Conservation (phyloP, 2,113 vertebrate genomes). For the Hymenochirus boettgeri region DNA sequence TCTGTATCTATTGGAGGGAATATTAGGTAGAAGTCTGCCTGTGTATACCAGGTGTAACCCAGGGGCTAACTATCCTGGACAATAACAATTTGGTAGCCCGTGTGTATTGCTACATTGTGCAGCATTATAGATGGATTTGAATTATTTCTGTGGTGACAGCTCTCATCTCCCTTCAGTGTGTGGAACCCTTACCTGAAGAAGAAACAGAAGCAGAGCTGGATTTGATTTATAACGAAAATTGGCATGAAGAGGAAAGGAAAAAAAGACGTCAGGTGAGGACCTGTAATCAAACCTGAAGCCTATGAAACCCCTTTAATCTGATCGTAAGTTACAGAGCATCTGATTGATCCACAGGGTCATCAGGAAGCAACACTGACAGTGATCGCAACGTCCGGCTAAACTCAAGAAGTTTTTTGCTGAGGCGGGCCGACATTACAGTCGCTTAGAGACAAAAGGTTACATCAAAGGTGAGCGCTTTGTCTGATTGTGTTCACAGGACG, state of each 20-base stretch:
- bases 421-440: slow-evolving; percentile 82
- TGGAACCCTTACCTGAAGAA: slow-evolving; percentile 57
- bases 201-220: slow-evolving; percentile 53
- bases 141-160: too few relatives aligned
- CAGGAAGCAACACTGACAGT: slow-evolving; percentile 43
- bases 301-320: too few relatives aligned
- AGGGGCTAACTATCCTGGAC: too few relatives aligned
- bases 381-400: slow-evolving; percentile 77
- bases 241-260: slow-evolving; percentile 55
- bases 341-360: neutral
- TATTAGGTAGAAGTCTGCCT: too few relatives aligned
- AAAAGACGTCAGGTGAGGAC: slow-evolving; percentile 56
- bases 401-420: slow-evolving; percentile 79
- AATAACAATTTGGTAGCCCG: too few relatives aligned
- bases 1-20: too few relatives aligned
- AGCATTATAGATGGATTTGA: too few relatives aligned
- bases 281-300: too few relatives aligned
- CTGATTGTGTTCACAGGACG: neutral
- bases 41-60: too few relatives aligned
- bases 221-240: slow-evolving; percentile 64
- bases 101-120: too few relatives aligned
- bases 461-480: slow-evolving; percentile 66
- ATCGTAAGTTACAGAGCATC: too few relatives aligned
- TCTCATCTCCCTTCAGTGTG: slow-evolving; percentile 43
- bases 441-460: slow-evolving; percentile 84